Percentiles rank a stretch among this genome's conserved stretches.
Conservation (phyloP, 2,113 vertebrate genomes). For the Pungitius pungitius region DNA sequence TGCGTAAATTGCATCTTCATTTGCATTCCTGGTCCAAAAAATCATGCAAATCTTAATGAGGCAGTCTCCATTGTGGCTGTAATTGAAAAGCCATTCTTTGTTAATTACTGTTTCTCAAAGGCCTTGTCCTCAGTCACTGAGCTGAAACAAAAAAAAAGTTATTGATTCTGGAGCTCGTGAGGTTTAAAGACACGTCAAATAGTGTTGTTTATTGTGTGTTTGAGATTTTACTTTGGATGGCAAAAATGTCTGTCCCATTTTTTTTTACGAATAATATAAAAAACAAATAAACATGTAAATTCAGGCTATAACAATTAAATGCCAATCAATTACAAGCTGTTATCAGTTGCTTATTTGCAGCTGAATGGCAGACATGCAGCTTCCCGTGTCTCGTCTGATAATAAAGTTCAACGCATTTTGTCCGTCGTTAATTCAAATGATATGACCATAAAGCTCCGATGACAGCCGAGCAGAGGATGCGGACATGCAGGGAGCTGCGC, state of each 20-base stretch:
- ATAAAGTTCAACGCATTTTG: conserved; percentile 69
- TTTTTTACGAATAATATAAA: not conserved
- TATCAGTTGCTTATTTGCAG: conserved; percentile 9
- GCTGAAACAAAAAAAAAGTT: conserved; percentile 78
- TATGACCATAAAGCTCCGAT: conserved; percentile 83
- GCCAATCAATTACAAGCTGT: conserved; percentile 16
- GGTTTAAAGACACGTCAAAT: conserved; percentile 60
- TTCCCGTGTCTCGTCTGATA: conserved; percentile 7
- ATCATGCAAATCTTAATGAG: conserved; percentile 85
- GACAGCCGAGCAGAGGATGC: conserved; percentile 31
- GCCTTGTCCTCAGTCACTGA: conserved; percentile 76
- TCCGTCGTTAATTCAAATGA: conserved; percentile 86
- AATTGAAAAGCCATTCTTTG: conserved; percentile 80
- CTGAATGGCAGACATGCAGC: conserved; percentile 25
- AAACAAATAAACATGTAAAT: not conserved
- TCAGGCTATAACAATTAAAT: not conserved
- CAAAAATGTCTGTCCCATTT: not conserved
- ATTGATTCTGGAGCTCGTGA: conserved; percentile 66
- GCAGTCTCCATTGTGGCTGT: conserved; percentile 79
- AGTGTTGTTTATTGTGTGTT: conserved; percentile 41
- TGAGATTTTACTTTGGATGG: conserved; percentile 31
- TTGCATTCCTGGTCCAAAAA: conserved; percentile 79
- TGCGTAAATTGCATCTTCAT: conserved; percentile 83
- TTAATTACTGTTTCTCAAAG: conserved; percentile 80
- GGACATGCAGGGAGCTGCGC: conserved; percentile 76